Conservation (phyloP, 2,888 invertebrate species). For the Lasioglossum malachurum region DNA sequence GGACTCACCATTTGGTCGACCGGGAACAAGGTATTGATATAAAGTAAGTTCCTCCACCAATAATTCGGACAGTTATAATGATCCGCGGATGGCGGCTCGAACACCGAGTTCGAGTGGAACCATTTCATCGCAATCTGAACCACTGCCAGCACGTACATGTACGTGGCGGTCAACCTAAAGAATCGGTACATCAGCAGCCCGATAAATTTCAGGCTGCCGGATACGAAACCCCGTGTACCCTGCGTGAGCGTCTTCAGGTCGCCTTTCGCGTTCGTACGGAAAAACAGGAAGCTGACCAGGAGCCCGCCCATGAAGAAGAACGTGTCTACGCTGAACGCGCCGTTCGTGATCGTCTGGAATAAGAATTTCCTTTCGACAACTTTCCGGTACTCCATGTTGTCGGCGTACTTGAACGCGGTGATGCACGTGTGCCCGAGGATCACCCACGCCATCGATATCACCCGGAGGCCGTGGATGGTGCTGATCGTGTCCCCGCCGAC, state of each 20-base stretch:
- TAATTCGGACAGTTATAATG: slow-evolving; percentile 93
- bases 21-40: slow-evolving; percentile 94
- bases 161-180: slow-evolving; percentile 91
- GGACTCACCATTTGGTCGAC: slow-evolving; percentile 91
- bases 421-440: slow-evolving; percentile 86
- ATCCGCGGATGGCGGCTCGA: slow-evolving; percentile 93
- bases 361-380: slow-evolving; percentile 83
- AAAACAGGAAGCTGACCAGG: slow-evolving; percentile 94
- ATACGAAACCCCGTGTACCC: slow-evolving; percentile 80
- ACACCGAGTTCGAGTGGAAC: slow-evolving; percentile 92
- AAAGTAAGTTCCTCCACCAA: slow-evolving; percentile 95
- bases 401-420: slow-evolving; percentile 93
- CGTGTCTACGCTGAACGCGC: slow-evolving; percentile 84
- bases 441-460: slow-evolving; percentile 85
- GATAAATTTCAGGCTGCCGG: slow-evolving; percentile 87
- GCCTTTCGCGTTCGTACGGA: slow-evolving; percentile 87
- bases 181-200: slow-evolving; percentile 91
- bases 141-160: slow-evolving; percentile 93
- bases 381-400: slow-evolving; percentile 87
- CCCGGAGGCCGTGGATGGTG: slow-evolving; percentile 83
- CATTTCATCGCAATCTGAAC: slow-evolving; percentile 95
- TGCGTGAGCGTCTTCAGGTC: slow-evolving; percentile 87
- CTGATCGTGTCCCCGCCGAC: slow-evolving; percentile 84
- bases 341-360: slow-evolving; percentile 84
- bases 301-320: slow-evolving; percentile 88